These are phyloP conservation scores for Silurus meridionalis DNA, from an alignment of 2,113 vertebrate genomes.

Conservation along the genomic window DNA sequence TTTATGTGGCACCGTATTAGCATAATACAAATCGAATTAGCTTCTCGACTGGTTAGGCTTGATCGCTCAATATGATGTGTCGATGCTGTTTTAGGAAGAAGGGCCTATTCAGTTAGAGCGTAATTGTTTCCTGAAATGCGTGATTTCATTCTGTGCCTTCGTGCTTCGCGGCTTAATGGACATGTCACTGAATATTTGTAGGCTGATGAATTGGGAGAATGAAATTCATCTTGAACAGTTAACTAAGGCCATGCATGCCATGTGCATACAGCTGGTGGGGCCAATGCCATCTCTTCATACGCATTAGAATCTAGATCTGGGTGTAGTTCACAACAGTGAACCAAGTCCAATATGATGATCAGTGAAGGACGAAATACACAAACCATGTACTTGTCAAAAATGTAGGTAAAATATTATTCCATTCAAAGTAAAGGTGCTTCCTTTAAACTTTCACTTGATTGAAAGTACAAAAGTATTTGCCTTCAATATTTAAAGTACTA, in stretches of 20 bases:
- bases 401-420: too few relatives aligned
- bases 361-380: too few relatives aligned
- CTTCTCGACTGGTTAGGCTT: slow-evolving; percentile 26
- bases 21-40: slow-evolving; percentile 35
- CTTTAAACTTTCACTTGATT: too few relatives aligned
- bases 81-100: slow-evolving; percentile 16
- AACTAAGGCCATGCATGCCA: neutral
- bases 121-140: slow-evolving; percentile 31
- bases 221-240: slow-evolving; percentile 5
- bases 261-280: neutral
- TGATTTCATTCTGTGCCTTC: slow-evolving; percentile 40
- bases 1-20: slow-evolving; percentile 30
- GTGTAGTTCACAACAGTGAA: neutral
- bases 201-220: slow-evolving; percentile 67
- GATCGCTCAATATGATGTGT: slow-evolving; percentile 10
- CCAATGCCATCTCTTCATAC: neutral
- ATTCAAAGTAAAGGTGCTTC: too few relatives aligned
- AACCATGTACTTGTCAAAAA: too few relatives aligned
- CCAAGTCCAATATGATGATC: neutral
- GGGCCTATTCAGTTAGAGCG: neutral
- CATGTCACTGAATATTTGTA: slow-evolving; percentile 64
- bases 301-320: neutral
- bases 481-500: too few relatives aligned
- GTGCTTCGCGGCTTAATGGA: slow-evolving; percentile 30
- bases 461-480: too few relatives aligned